Conservation (phyloP, 2,113 vertebrate species). For the Indicator maculatus region DNA sequence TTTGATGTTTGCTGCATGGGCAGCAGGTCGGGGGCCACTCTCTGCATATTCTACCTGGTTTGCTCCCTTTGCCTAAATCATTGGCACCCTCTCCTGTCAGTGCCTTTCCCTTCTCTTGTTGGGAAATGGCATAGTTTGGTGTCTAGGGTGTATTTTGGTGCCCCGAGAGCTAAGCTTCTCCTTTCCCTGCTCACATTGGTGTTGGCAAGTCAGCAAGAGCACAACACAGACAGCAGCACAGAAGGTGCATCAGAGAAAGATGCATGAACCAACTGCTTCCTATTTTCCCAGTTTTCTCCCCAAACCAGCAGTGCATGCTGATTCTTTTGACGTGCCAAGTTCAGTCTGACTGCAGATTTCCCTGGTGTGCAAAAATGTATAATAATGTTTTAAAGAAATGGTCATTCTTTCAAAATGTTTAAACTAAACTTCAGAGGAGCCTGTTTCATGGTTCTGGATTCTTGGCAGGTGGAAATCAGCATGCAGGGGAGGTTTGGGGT, state of each 20-base stretch:
- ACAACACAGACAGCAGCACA: too few relatives aligned
- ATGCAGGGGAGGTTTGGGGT: neutral
- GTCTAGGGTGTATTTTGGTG: too few relatives aligned
- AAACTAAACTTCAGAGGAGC: neutral
- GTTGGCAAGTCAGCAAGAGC: neutral
- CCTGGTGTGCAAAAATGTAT: rapidly evolving
- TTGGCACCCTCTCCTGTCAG: constrained; percentile 56
- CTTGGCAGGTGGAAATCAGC: neutral
- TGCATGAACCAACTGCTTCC: neutral
- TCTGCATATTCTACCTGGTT: neutral
- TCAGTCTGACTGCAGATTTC: neutral
- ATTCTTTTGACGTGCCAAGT: neutral
- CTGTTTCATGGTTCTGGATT: neutral
- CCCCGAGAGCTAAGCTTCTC: neutral
- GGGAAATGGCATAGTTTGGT: neutral
- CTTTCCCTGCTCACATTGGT: rapidly evolving
- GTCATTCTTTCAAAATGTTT: neutral
- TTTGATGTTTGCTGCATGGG: neutral
- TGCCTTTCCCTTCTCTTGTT: neutral
- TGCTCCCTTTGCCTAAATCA: neutral
- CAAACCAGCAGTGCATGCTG: neutral
- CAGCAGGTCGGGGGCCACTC: rapidly evolving
- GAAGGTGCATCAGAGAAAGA: neutral
- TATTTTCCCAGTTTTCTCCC: neutral
- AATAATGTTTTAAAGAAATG: neutral